These are phyloP conservation scores for Lasiurus borealis DNA, from an alignment of 2,113 vertebrate species.

Conservation along the genomic window DNA sequence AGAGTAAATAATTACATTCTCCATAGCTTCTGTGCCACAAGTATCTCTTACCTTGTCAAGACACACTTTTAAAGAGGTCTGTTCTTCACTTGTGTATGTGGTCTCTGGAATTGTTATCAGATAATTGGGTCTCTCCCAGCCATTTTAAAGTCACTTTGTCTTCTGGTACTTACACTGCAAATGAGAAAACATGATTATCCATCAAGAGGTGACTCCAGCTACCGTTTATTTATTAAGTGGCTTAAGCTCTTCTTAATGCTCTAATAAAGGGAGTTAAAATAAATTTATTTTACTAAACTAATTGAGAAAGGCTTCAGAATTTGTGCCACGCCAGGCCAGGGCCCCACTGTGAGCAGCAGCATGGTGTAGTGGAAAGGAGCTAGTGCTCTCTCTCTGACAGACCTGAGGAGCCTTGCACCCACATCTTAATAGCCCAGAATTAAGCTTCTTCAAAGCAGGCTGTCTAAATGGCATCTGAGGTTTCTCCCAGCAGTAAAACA, in stretches of 20 bases:
- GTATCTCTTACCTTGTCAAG: slow-evolving; percentile 78
- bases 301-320: slow-evolving; percentile 13
- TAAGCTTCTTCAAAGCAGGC: neutral
- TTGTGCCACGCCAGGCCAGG: neutral
- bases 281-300: slow-evolving; percentile 58
- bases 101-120: slow-evolving; percentile 74
- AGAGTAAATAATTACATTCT: slow-evolving; percentile 80
- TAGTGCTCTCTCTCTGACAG: neutral
- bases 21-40: slow-evolving; percentile 60
- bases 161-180: slow-evolving; percentile 66
- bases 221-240: slow-evolving; percentile 62
- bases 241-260: slow-evolving; percentile 60
- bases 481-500: slow-evolving; percentile 30
- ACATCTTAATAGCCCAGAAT: neutral
- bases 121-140: slow-evolving; percentile 68
- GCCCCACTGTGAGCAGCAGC: neutral
- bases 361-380: neutral
- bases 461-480: neutral
- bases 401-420: neutral
- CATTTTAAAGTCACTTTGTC: slow-evolving; percentile 75
- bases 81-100: slow-evolving; percentile 19
- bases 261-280: neutral
- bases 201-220: slow-evolving; percentile 59
- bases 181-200: slow-evolving; percentile 68
- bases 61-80: slow-evolving; percentile 67